phyloP scores from a whole-genome alignment of 2,113 vertebrate genomes.

The Pelecanus crispus region DNA sequence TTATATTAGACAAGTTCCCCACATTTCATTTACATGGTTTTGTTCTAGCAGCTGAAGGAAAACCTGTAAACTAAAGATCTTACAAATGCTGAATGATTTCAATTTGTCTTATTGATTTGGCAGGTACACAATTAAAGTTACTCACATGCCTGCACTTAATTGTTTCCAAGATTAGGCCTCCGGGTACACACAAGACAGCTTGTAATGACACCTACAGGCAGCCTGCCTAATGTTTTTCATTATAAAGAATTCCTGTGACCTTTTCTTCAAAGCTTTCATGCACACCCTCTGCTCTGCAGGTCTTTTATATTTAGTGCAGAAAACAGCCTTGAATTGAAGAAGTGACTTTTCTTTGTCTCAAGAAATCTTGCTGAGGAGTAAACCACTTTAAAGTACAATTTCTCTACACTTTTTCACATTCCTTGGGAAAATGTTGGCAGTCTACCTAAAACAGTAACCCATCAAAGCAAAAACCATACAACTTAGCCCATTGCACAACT shows the following conservation, averaged over 20 bases:
- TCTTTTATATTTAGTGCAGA: background rate
- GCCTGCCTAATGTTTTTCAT: background rate
- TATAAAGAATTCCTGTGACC: slow-evolving; percentile 4
- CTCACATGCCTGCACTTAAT: background rate
- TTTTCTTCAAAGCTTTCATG: slow-evolving; percentile 35
- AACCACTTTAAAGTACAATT: background rate
- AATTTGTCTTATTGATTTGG: background rate
- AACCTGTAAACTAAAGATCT: background rate
- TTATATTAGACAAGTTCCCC: background rate
- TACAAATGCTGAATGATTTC: background rate
- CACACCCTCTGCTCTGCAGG: background rate
- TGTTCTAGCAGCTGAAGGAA: background rate
- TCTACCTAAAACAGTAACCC: background rate
- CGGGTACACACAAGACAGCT: background rate
- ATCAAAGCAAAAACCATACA: background rate
- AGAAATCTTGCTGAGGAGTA: background rate
- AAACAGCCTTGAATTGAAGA: slow-evolving; percentile 12
- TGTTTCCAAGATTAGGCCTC: slow-evolving; percentile 10
- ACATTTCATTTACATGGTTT: background rate
- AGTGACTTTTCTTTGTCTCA: slow-evolving; percentile 24
- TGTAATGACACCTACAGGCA: slow-evolving; percentile 28
- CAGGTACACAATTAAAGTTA: slow-evolving; percentile 5
- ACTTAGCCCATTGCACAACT: background rate
- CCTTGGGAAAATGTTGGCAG: background rate
- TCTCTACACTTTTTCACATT: background rate